phyloP scores from a whole-genome alignment of 2,888 invertebrate genomes.

The Nymphalis polychloros region DNA sequence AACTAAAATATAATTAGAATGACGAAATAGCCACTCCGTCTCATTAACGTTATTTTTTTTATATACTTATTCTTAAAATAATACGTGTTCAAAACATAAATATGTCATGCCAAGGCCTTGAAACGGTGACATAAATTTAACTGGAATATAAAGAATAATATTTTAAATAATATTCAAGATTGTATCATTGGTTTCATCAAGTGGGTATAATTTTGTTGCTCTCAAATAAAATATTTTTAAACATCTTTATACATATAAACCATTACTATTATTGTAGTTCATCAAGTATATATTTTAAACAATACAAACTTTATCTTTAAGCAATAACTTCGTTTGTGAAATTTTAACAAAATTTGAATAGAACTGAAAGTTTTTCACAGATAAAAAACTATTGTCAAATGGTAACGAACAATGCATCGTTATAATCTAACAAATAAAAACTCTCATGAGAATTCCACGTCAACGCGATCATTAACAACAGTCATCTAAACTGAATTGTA shows the following conservation, averaged over 20 bases:
- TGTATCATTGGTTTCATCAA: too few species aligned
- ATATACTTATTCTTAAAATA: constrained; percentile 37
- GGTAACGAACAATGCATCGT: constrained; percentile 39
- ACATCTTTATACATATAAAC: too few species aligned
- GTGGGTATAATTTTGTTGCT: too few species aligned
- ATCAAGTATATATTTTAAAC: too few species aligned
- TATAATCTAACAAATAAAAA: constrained; percentile 41
- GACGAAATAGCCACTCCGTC: constrained; percentile 41
- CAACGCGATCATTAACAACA: constrained; percentile 65
- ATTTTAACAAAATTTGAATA: neutral
- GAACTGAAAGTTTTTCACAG: constrained; percentile 13
- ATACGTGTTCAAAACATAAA: constrained; percentile 30
- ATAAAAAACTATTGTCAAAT: constrained; percentile 21
- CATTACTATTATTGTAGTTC: too few species aligned
- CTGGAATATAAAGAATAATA: constrained; percentile 9
- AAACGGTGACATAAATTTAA: constrained; percentile 17
- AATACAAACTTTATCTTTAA: too few species aligned
- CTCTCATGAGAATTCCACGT: constrained; percentile 58
- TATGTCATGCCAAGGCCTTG: constrained; percentile 31
- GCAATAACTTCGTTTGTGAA: neutral
- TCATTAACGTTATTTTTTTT: constrained; percentile 40
- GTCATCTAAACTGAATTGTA: constrained; percentile 65
- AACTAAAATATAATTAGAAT: constrained; percentile 56
- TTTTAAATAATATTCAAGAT: too few species aligned
- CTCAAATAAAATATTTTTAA: too few species aligned